Evolutionary conservation across 2,113 vertebrate species (phyloP), one percentile per base, ranked within the genome.

Genomic region (Engraulis encrasicolus): DNA sequence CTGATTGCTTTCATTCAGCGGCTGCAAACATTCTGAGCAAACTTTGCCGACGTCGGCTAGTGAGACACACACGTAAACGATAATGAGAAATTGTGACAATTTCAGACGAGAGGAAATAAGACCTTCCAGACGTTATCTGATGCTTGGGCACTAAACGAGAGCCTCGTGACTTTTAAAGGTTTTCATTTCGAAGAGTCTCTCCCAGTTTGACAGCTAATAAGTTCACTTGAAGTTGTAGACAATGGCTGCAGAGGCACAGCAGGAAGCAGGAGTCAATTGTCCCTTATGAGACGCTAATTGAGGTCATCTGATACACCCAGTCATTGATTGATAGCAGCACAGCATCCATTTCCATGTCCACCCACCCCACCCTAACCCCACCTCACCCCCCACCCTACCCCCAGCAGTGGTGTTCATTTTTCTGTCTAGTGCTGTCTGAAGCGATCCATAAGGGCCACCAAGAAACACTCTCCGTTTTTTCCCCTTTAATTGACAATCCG

Each of bases 401-500:
- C 48, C 49, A 38, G 74, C 27, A 74, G 66, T 15, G 14, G 27
- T 85, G 81, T 85, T 61, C 83, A 88, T 87, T 90, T 88, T 92
- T 86, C 82, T 81, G 88, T 40, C 87, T 74, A 86, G 49, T 19
- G 77, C 83, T 74, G 66, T 12, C 91, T 82, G 88, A 91, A 90
- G 79, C 40, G 81, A 38, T 78, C 20, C 80, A 84, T 84, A 81
- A 78, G 34, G 81, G 61, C 86, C 78, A 78, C 74, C 40, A 36
- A 61, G 78, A 81, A 66, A n/a, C 50, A 18, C 78, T 84, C 50
- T 18, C 20, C 20, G 23, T 66, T 79, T 81, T 90, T 90, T 85
- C 58, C 37, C 86, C 88, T 77, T 91, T 78, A 89, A 81, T 52
- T 91, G 85, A 89, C 82, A 18, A 27, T 84, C 81, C 71, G 45